Base-by-base conservation (phyloP, 1,140 invertebrate genomes). In the Helicoverpa zea region DNA sequence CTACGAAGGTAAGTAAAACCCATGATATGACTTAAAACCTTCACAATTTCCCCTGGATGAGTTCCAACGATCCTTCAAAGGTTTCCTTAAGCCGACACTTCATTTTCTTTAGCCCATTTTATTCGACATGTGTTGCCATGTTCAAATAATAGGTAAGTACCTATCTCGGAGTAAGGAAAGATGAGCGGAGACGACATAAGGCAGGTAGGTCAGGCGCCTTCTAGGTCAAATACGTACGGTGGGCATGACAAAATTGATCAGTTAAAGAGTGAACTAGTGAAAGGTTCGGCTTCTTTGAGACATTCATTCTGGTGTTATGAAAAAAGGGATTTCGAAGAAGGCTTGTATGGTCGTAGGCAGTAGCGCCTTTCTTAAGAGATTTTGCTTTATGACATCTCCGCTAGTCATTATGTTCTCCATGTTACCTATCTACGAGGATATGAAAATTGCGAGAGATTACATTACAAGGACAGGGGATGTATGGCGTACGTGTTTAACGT, bases 41-140 rank as follows among this genome's bases (percentile, higher is more conserved):
- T 23, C n/a, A 52, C 76, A 84, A 82, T 86, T 83, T 86, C 72
- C 82, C 49, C 54, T 47, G 64, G 61, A 70, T 70, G 64, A 35
- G 68, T 51, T 77, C 29, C 49, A 4, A 68, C 49, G 75, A 77
- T 68, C 75, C 72, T 86, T 86, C 77, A 85, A 85, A 84, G 83
- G 84, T 75, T 83, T 85, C 84, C n/a, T 79, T 85, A 86, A 88
- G 77, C 85, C 83, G 81, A 88, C 84, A 88, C 85, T 83, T 84
- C 81, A 83, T 83, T 86, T 85, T 82, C 74, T 82, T 83, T 59
- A 80, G 75, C 81, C 76, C 79, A 76, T 49, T 84, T 86, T 83
- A 79, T 77, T 16, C 63, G 78, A 75, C 47, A 80, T 75, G 66
- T 74, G 70, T 80, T 80, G 51, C 18, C 51, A 30, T 47, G 54